Evolutionary conservation across 2,888 invertebrate species (phyloP).

Genomic region (Polia nebulosa): DNA sequence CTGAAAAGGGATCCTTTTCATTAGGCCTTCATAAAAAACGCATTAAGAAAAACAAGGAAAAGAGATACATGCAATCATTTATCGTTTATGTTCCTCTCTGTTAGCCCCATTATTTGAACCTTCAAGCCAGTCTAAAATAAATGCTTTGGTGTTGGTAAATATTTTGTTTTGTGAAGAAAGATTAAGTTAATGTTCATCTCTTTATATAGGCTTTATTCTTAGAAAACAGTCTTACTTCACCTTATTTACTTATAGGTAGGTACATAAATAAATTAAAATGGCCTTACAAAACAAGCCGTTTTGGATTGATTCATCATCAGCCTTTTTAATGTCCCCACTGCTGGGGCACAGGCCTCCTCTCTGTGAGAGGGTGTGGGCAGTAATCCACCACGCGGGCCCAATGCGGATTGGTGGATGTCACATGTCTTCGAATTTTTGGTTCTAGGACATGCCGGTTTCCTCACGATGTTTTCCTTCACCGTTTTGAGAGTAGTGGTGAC

Average conservation of each 20-base stretch:
- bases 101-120: constrained; percentile 35
- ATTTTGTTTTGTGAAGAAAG: constrained; percentile 15
- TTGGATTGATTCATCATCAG: too few species aligned
- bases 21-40: constrained; percentile 56
- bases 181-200: not conserved
- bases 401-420: too few species aligned
- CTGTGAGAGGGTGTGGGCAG: too few species aligned
- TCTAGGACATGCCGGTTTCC: too few species aligned
- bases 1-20: constrained; percentile 43
- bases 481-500: too few species aligned
- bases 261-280: too few species aligned
- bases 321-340: too few species aligned
- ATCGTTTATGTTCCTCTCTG: constrained; percentile 48
- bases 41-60: constrained; percentile 60
- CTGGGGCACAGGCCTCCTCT: too few species aligned
- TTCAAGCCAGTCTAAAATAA: constrained; percentile 27
- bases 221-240: not conserved
- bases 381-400: too few species aligned
- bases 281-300: too few species aligned
- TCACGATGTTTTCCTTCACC: too few species aligned
- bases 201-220: not conserved
- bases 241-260: not conserved
- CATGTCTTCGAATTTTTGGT: too few species aligned
- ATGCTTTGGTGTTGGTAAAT: not conserved
- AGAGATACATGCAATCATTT: constrained; percentile 56